Base-by-base conservation (phyloP, 2,113 vertebrate genomes). In the Pteruthius melanotis region DNA sequence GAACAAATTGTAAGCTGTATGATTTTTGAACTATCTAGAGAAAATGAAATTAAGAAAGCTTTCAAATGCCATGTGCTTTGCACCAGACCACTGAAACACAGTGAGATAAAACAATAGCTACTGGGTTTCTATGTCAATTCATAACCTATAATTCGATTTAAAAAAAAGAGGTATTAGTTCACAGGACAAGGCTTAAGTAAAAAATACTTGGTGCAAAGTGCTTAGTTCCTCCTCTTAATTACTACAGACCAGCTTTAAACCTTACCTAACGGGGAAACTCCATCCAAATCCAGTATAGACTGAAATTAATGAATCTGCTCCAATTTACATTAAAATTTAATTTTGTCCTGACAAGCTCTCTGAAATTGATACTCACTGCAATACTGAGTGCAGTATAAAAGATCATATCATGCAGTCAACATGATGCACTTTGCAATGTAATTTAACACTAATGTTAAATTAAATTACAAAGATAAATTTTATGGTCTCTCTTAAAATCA, bases 371-470 rank as follows among this genome's bases (percentile, higher is more conserved):
- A 94, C 44, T 74, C 68, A 40, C 56, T 7, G 17, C 69, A 90
- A 89, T 83, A 93, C 47, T 44, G 82, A 70, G 15, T 78, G 64
- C 56, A 71, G 76, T 84, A 91, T 87, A 94, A 96, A 90, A 87
- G 83, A 92, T 86, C 72, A 52, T 94, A 89, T 83, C 64, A 40
- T 68, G 60, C 56, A 96, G 92, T 87, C 95, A 94, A 89, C 90
- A 90, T 87, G 83, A 90, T 95, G 80, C 87, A 92, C 80, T 94
- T 96, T 79, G 79, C 79, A 89, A 76, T 96, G 92, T 93, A 82
- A 77, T 90, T 93, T 96, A 95, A 87, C 72, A 75, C 65, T 89
- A 87, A 95, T 79, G 83, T 96, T 93, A 90, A 93, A 93, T 95
- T 93, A 96, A 95, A 95, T 94, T 89, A 75, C 72, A 75, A 89